These are phyloP conservation scores for Apeira syringaria DNA, from an alignment of 2,888 invertebrate species.

Conservation along the genomic window DNA sequence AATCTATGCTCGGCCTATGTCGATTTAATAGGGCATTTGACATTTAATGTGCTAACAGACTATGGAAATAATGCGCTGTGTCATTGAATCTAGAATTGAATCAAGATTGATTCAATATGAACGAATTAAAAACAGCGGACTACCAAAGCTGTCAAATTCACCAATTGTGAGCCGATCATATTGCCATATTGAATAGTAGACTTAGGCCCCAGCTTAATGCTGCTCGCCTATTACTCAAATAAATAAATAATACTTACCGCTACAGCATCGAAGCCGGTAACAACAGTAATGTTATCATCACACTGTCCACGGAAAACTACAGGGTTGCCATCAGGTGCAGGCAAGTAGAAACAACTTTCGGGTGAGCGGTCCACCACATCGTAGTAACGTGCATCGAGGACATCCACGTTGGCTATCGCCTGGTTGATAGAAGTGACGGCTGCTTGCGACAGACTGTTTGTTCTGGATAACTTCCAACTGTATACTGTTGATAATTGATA, in stretches of 20 bases:
- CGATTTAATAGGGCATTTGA: too few species aligned
- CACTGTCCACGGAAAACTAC: constrained; percentile 58
- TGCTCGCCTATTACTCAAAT: too few species aligned
- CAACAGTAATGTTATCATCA: constrained; percentile 44
- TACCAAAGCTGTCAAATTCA: too few species aligned
- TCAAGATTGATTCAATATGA: too few species aligned
- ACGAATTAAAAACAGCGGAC: too few species aligned
- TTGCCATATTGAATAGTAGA: too few species aligned
- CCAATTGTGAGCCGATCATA: too few species aligned
- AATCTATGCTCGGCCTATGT: too few species aligned
- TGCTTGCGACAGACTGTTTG: constrained; percentile 33
- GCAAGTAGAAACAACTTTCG: constrained; percentile 56
- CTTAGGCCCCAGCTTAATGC: too few species aligned
- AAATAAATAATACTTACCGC: constrained; percentile 43
- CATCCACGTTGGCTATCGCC: constrained; percentile 38
- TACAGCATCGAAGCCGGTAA: constrained; percentile 46
- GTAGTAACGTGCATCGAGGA: constrained; percentile 51
- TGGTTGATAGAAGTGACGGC: constrained; percentile 43
- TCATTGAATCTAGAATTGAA: too few species aligned
- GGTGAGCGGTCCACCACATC: constrained; percentile 42
- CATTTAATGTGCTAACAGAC: too few species aligned
- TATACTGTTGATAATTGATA: constrained; percentile 46
- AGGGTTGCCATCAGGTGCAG: constrained; percentile 36
- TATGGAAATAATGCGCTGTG: too few species aligned
- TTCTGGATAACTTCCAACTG: constrained; percentile 67